These are phyloP conservation scores for Notamacropus eugenii DNA, from an alignment of 2,797 vertebrate genomes.

Conservation along the genomic window DNA sequence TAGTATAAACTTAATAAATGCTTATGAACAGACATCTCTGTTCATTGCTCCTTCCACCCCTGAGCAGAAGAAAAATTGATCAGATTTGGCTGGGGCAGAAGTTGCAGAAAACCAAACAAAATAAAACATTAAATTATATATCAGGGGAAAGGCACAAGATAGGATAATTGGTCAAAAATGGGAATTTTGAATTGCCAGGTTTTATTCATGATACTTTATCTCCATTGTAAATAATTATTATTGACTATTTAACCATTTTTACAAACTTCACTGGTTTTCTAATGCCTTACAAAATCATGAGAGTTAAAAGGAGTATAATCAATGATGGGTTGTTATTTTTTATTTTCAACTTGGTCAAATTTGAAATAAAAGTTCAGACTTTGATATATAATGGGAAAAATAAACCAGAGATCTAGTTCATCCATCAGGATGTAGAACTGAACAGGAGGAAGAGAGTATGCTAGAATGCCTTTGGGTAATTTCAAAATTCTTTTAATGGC, in stretches of 20 bases:
- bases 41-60: neutral
- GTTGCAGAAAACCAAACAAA: neutral
- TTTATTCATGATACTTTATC: neutral
- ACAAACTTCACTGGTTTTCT: neutral
- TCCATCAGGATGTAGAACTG: neutral
- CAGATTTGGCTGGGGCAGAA: neutral
- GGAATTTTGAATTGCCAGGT: neutral
- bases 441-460: neutral
- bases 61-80: neutral
- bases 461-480: neutral
- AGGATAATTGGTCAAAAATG: neutral
- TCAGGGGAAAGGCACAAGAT: neutral
- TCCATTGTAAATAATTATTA: neutral
- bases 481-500: neutral
- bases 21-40: neutral
- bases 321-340: conserved; percentile 15
- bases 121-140: neutral
- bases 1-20: neutral
- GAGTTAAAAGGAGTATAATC: conserved; percentile 3
- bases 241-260: neutral
- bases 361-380: conserved; percentile 48
- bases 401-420: neutral
- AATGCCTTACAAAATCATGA: neutral
- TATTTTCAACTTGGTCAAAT: conserved; percentile 39
- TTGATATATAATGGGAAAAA: conserved; percentile 1